A percentile compares a stretch with the other conserved stretches of the same genome.
These are phyloP conservation scores for Caradrina kadenii DNA, from an alignment of 2,888 invertebrate species.

Conservation along the genomic window DNA sequence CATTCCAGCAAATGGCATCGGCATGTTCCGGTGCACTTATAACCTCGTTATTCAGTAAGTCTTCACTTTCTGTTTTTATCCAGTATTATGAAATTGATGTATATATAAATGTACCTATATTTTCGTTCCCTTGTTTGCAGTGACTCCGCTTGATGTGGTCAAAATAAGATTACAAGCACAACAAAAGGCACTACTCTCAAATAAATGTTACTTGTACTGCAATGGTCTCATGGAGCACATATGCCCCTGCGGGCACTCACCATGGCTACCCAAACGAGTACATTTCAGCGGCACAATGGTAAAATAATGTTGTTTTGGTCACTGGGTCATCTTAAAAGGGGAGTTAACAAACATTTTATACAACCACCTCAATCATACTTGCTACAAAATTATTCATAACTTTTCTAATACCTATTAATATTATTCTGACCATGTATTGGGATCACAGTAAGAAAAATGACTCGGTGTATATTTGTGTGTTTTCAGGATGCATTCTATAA, in stretches of 20 bases:
- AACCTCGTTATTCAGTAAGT: conserved; percentile 96
- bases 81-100: background rate
- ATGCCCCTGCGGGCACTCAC: conserved; percentile 94
- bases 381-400: too few species aligned
- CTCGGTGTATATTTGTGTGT: conserved; percentile 9
- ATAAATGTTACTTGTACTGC: conserved; percentile 98
- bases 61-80: conserved; percentile 12
- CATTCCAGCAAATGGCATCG: conserved; percentile 95
- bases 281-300: conserved; percentile 95
- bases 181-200: conserved; percentile 94
- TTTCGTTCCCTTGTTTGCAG: conserved; percentile 88
- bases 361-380: too few species aligned
- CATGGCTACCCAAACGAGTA: conserved; percentile 92
- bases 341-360: too few species aligned
- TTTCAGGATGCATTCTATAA: conserved; percentile 98
- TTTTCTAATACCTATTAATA: too few species aligned
- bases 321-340: too few species aligned
- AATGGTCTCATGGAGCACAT: conserved; percentile 99
- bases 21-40: conserved; percentile 97
- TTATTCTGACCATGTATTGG: too few species aligned
- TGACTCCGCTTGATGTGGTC: conserved; percentile 99
- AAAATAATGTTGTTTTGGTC: conserved; percentile 67
- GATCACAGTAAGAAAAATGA: background rate
- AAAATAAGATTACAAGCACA: conserved; percentile 99
- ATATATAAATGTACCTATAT: background rate